Base-by-base conservation (phyloP, 2,888 invertebrate genomes). In the Aelia acuminata region DNA sequence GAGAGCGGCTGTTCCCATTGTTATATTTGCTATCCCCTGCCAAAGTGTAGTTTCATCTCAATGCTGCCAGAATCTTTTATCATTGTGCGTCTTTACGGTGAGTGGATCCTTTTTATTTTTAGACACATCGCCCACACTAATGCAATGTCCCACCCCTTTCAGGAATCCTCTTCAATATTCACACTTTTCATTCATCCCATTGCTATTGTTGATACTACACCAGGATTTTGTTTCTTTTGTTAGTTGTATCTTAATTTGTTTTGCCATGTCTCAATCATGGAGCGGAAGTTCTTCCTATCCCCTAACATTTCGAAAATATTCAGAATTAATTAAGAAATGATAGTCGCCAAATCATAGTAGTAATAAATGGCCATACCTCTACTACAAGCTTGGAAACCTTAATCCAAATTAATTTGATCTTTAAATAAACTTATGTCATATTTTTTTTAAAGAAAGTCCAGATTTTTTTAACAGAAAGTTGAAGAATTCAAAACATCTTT, bases 21-120 rank as follows among this genome's bases (percentile, higher is more conserved):
- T 63, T 63, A 31, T 63, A 63, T 31, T 63, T 63, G 31, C 18
- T 18, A 31, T 63, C 63, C 63, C 4, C 31, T 63, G 31, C 63
- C 63, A 63, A 63, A 63, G 63, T 63, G 31, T 18, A 63, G 63
- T 31, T 31, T 63, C 63, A 35, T 35, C 63, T 63, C 63, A 57
- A 57, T 26, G 57, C 13, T 57, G 26, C 57, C 57, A 57, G 57
- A 57, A 26, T 57, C 57, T 57, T 57, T 26, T 57, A 57, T 57
- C 26, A 57, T 57, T 57, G 57, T 57, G 57, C 57, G 26, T 57
- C 26, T 57, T 57, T 57, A 26, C 26, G 26, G 57, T 57, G 57
- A 57, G 57, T 63, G 63, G 15, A 63, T 4, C 20, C 13, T 0
- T 31, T 63, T 31, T 63, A 63, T 35, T 63, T 31, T 63, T 31